Evolutionary conservation across 2,113 vertebrate genomes (phyloP).

Genomic region (Serranochromis macrocephalus): DNA sequence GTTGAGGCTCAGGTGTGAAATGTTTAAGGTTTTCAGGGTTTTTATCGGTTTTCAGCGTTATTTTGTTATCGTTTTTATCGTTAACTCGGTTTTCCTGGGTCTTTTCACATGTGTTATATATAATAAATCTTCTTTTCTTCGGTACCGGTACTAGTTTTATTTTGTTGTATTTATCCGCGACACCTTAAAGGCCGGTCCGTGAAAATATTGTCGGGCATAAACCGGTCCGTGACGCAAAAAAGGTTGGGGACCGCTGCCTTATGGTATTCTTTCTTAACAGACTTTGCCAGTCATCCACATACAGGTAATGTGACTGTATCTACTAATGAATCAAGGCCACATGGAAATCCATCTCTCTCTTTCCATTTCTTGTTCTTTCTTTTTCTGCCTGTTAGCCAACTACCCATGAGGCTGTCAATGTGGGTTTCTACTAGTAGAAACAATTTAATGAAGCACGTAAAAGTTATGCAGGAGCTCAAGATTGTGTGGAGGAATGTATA

Average conservation of each 20-base stretch:
- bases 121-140: accelerated
- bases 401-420: constrained; percentile 3
- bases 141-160: background rate
- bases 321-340: background rate
- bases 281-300: background rate
- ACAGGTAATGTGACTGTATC: background rate
- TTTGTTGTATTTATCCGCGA: background rate
- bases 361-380: background rate
- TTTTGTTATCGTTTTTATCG: accelerated
- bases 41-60: background rate
- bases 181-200: background rate
- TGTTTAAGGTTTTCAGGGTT: accelerated
- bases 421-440: constrained; percentile 3
- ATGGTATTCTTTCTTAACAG: background rate
- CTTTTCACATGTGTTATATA: background rate
- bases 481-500: background rate
- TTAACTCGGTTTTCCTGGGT: accelerated
- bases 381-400: background rate
- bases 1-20: too few relatives aligned
- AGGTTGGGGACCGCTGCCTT: accelerated
- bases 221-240: accelerated
- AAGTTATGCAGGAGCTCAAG: constrained; percentile 24
- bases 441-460: constrained; percentile 30
- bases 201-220: accelerated
- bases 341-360: background rate